These are phyloP conservation scores for Gerris lacustris DNA, from an alignment of 2,888 invertebrate species.

Conservation along the genomic window DNA sequence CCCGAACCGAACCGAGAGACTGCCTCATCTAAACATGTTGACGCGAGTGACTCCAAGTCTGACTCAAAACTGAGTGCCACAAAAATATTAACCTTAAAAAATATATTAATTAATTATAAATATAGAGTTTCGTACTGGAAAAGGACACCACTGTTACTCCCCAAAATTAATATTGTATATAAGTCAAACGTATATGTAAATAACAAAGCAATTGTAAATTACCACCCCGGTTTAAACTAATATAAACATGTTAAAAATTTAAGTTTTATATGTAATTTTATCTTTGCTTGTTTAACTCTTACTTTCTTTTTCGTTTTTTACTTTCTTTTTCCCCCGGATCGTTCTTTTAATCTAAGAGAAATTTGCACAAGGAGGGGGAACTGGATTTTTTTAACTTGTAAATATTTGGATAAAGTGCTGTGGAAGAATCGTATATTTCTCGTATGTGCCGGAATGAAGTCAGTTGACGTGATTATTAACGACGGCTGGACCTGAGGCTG, in stretches of 20 bases:
- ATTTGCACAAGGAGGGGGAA: not conserved
- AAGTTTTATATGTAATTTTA: no score
- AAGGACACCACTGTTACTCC: no score
- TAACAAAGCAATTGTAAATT: not conserved
- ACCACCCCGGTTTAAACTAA: not conserved
- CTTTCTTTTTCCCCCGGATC: no score
- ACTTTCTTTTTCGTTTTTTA: no score
- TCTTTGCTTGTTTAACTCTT: no score
- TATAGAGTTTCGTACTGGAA: no score
- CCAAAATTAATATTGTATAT: not conserved
- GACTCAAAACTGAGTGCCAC: not conserved
- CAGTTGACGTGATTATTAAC: not conserved
- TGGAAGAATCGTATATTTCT: not conserved
- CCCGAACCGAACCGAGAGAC: not conserved
- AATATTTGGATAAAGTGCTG: not conserved
- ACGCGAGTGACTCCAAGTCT: constrained; percentile 1
- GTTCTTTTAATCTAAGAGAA: no score
- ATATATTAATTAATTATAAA: not conserved
- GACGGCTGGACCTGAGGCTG: not conserved
- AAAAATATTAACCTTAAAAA: not conserved
- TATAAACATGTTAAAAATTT: no score
- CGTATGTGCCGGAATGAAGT: not conserved
- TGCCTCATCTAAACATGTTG: not conserved
- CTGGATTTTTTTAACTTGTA: no score
- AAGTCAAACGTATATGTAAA: not conserved